Conservation (phyloP, 2,797 vertebrate genomes). For the Takifugu ocellatus region DNA sequence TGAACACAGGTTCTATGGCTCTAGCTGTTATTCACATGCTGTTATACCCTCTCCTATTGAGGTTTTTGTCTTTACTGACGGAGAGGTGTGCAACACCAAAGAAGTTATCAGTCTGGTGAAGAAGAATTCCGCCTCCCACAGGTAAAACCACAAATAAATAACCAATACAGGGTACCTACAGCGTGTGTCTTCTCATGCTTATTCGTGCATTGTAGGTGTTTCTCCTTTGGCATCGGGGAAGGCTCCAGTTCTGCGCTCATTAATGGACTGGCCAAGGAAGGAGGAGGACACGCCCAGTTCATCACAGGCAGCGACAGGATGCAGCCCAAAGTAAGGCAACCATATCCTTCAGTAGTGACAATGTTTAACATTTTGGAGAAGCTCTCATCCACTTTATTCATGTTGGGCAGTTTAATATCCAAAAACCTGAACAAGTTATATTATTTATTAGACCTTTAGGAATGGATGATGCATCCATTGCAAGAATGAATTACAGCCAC, state of each 20-base stretch:
- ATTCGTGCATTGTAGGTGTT: slow-evolving; percentile 71
- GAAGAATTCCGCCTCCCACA: slow-evolving; percentile 34
- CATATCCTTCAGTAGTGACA: no score
- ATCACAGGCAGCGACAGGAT: slow-evolving; percentile 79
- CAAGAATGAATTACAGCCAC: no score
- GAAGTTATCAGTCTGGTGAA: slow-evolving; percentile 65
- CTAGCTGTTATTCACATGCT: background rate
- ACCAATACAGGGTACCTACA: background rate
- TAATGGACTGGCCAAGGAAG: slow-evolving; percentile 77
- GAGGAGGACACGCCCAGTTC: slow-evolving; percentile 79
- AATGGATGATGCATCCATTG: no score
- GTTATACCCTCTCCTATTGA: slow-evolving; percentile 31
- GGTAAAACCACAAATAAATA: slow-evolving; percentile 52
- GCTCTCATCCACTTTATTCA: no score
- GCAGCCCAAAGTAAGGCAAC: slow-evolving; percentile 78
- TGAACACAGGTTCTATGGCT: no score
- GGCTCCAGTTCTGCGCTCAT: slow-evolving; percentile 83
- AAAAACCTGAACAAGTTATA: no score
- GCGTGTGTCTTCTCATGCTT: background rate
- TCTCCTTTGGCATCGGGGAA: slow-evolving; percentile 86
- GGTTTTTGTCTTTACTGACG: slow-evolving; percentile 81
- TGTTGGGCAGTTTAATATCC: no score
- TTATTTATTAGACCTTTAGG: no score
- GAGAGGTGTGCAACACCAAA: slow-evolving; percentile 72
- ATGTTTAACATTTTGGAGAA: no score